Percentiles rank a stretch among this genome's conserved stretches.
Conservation (phyloP, 2,888 invertebrate genomes). For the Odontocolon sp. region DNA sequence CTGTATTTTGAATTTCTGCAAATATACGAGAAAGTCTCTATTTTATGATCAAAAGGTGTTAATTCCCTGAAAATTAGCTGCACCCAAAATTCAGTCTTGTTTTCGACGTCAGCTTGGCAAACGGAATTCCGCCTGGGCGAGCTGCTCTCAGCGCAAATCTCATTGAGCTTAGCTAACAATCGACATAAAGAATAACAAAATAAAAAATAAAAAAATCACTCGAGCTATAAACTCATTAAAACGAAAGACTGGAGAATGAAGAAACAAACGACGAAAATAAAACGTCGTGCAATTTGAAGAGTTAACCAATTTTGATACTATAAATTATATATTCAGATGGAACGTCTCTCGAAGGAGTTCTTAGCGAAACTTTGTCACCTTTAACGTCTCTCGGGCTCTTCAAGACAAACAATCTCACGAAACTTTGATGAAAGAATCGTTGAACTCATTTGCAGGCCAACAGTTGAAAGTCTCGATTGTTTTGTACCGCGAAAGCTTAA, state of each 20-base stretch:
- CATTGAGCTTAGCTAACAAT: conserved; percentile 45
- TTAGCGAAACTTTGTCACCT: conserved; percentile 35
- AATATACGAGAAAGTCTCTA: not conserved
- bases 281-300: conserved; percentile 15
- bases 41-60: conserved; percentile 4
- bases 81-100: conserved; percentile 46
- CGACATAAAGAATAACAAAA: conserved; percentile 1
- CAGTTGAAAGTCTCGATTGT: conserved; percentile 11
- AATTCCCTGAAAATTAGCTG: conserved; percentile 12
- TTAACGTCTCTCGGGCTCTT: conserved; percentile 20
- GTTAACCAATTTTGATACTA: conserved; percentile 35
- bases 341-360: conserved; percentile 29
- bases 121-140: conserved; percentile 63
- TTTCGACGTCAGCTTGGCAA: conserved; percentile 64
- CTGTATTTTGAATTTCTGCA: not conserved
- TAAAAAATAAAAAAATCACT: conserved; percentile 51
- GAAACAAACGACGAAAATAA: conserved; percentile 43
- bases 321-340: no score
- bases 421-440: conserved; percentile 21
- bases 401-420: conserved; percentile 37
- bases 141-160: conserved; percentile 21
- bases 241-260: conserved; percentile 38
- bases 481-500: not conserved
- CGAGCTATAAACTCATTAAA: conserved; percentile 59
- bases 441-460: conserved; percentile 25